Percentiles rank a stretch among this genome's conserved stretches.
These are phyloP conservation scores for Oceanodroma tethys DNA, from an alignment of 2,113 vertebrate genomes.

Conservation along the genomic window DNA sequence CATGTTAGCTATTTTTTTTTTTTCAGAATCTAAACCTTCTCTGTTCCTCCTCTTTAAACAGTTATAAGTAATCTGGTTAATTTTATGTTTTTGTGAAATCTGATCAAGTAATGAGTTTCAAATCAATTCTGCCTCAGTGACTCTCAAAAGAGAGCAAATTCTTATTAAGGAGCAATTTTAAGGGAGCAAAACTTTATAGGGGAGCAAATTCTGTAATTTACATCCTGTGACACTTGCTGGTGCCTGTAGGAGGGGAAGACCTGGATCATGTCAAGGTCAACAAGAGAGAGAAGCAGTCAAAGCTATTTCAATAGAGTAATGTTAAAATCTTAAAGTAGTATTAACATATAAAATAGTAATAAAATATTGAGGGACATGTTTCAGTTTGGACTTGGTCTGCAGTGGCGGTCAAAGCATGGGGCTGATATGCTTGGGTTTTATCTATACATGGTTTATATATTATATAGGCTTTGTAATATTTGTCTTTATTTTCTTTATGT, in stretches of 20 bases:
- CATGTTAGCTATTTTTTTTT: neutral
- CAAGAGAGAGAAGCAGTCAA: neutral
- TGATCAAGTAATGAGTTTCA: neutral
- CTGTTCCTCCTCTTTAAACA: neutral
- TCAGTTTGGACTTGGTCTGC: neutral
- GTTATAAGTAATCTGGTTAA: neutral
- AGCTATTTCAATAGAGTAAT: neutral
- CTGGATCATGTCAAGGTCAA: fast-evolving
- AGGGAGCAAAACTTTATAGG: neutral
- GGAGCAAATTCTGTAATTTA: neutral
- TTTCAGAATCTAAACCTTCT: neutral
- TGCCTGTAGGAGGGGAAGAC: neutral
- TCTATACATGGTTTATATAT: neutral
- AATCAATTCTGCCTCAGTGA: neutral
- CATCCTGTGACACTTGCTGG: neutral
- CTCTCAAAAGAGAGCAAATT: neutral
- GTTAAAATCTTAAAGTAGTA: neutral
- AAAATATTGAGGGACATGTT: neutral
- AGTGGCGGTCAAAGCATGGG: neutral
- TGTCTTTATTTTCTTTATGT: neutral
- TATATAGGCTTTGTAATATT: neutral
- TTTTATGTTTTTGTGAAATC: neutral
- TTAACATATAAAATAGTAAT: neutral
- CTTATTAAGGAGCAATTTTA: neutral
- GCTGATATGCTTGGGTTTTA: neutral